phyloP scores from a whole-genome alignment of 2,888 invertebrate species.

The Apotomis capreana region DNA sequence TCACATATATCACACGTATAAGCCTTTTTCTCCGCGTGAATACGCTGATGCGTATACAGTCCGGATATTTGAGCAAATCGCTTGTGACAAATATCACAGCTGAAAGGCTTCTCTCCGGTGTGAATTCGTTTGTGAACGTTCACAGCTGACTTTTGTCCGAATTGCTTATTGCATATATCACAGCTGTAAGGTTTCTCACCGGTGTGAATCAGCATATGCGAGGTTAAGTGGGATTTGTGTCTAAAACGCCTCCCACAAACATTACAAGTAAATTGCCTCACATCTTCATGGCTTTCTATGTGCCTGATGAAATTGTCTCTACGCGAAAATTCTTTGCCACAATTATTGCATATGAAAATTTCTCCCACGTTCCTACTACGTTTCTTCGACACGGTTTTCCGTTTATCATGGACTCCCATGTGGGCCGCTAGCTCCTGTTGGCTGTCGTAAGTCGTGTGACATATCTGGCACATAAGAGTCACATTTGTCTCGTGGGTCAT shows the following conservation, averaged over 20 bases:
- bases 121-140: conserved; percentile 11
- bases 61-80: background rate
- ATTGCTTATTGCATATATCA: conserved; percentile 20
- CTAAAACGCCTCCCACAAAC: conserved; percentile 1
- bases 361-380: background rate
- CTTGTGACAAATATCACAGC: background rate
- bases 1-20: conserved; percentile 13
- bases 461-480: background rate
- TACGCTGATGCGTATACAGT: background rate
- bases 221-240: conserved; percentile 7
- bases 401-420: background rate
- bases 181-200: conserved; percentile 19
- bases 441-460: background rate
- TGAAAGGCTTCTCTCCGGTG: background rate
- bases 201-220: conserved; percentile 10
- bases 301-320: conserved; percentile 12
- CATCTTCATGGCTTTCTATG: conserved; percentile 8
- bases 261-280: background rate
- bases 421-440: background rate
- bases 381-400: background rate
- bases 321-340: background rate
- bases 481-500: background rate
- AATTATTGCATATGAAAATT: background rate
- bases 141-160: conserved; percentile 15
- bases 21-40: background rate